Percentiles rank a stretch among this genome's conserved stretches.
phyloP scores from a whole-genome alignment of 2,797 vertebrate species.

The Amblyopsis hoosieri region DNA sequence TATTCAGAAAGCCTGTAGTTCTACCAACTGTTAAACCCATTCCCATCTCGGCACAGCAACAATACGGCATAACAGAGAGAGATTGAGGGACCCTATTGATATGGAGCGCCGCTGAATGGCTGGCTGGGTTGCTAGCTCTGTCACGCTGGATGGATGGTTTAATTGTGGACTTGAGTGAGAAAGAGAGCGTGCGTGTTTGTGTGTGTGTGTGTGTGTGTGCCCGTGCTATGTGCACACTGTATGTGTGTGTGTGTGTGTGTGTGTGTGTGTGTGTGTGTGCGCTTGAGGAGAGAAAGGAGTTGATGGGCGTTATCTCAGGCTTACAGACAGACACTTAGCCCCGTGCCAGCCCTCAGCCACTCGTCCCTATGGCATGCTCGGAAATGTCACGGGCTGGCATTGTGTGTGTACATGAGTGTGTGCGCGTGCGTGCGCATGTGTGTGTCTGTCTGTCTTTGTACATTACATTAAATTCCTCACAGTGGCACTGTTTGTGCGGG shows the following conservation, averaged over 20 bases:
- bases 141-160: slow-evolving; percentile 66
- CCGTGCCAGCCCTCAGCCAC: slow-evolving; percentile 22
- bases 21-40: slow-evolving; percentile 57
- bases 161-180: slow-evolving; percentile 59
- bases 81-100: slow-evolving; percentile 63
- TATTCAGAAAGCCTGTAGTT: slow-evolving; percentile 52
- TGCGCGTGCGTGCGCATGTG: neutral
- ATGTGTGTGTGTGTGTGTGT: neutral
- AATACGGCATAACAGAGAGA: slow-evolving; percentile 52
- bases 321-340: slow-evolving; percentile 32
- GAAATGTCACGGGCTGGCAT: slow-evolving; percentile 5
- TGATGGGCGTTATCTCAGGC: slow-evolving; percentile 34
- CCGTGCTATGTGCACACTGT: too few species aligned
- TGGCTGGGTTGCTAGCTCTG: slow-evolving; percentile 53
- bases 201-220: neutral
- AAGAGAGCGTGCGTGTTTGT: slow-evolving; percentile 12
- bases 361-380: slow-evolving; percentile 2
- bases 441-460: neutral
- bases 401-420: neutral
- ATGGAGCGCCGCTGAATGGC: slow-evolving; percentile 61
- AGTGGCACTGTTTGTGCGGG: neutral
- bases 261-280: too few species aligned
- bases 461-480: neutral
- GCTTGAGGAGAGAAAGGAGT: neutral
- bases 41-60: slow-evolving; percentile 52